Percentiles rank a stretch among this genome's conserved stretches.
phyloP scores from a whole-genome alignment of 2,888 invertebrate species.

The Agrilus mali region DNA sequence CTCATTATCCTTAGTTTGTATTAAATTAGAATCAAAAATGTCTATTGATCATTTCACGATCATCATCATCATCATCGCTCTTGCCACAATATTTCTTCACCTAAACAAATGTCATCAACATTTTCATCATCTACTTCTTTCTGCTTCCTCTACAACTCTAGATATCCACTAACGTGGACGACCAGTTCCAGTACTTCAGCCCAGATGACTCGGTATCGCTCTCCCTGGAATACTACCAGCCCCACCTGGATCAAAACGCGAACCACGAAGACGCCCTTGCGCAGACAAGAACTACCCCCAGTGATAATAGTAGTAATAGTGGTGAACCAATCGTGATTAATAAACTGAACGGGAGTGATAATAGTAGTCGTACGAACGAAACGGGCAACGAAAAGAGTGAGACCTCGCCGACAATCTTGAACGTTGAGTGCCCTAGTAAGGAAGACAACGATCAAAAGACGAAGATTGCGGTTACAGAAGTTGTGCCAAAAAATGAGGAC shows the following conservation, averaged over 20 bases:
- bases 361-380: too few relatives aligned
- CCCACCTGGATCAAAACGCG: constrained; percentile 21
- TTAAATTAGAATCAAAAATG: too few relatives aligned
- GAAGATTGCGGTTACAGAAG: neutral
- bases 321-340: too few relatives aligned
- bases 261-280: too few relatives aligned
- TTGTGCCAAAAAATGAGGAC: constrained; percentile 2
- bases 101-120: neutral
- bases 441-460: constrained; percentile 1
- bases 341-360: too few relatives aligned
- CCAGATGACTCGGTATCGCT: constrained; percentile 57
- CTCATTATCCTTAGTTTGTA: too few relatives aligned
- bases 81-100: neutral
- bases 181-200: constrained; percentile 36
- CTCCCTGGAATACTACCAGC: constrained; percentile 46
- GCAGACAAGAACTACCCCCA: too few relatives aligned
- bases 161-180: constrained; percentile 20
- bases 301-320: too few relatives aligned
- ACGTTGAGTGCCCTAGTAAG: neutral
- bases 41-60: too few relatives aligned
- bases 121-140: neutral
- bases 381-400: too few relatives aligned
- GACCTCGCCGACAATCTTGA: too few relatives aligned
- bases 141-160: constrained; percentile 2
- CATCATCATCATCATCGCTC: too few relatives aligned